A percentile compares a stretch with the other conserved stretches of the same genome.
These are phyloP conservation scores for Cerastis rubricosa DNA, from an alignment of 2,888 invertebrate genomes.

Conservation along the genomic window DNA sequence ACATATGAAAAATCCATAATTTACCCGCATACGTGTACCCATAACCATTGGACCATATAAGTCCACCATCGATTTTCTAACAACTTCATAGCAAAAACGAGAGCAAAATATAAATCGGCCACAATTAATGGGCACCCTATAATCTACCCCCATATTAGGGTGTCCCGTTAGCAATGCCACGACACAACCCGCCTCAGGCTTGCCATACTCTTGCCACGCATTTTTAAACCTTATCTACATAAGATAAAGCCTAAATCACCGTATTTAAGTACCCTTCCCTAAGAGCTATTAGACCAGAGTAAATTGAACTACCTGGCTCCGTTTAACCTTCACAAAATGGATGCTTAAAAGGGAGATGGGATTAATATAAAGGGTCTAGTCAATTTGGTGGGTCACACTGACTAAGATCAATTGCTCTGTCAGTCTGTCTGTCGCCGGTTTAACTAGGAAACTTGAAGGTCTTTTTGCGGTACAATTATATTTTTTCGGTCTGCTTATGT, in stretches of 20 bases:
- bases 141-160: constrained; percentile 79
- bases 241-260: constrained; percentile 50
- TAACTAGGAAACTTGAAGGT: constrained; percentile 57
- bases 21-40: neutral
- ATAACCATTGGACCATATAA: constrained; percentile 41
- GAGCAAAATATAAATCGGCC: constrained; percentile 58
- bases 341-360: constrained; percentile 16
- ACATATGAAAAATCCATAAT: neutral
- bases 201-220: constrained; percentile 23
- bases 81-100: constrained; percentile 46
- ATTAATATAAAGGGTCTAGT: constrained; percentile 48
- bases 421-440: constrained; percentile 55
- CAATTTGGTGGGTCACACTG: constrained; percentile 51
- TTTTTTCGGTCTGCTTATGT: constrained; percentile 46
- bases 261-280: constrained; percentile 33
- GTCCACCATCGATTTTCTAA: constrained; percentile 45
- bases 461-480: constrained; percentile 47
- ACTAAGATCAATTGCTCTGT: constrained; percentile 66
- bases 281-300: constrained; percentile 35
- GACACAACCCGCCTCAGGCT: constrained; percentile 53
- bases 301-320: constrained; percentile 43
- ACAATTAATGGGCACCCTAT: constrained; percentile 69
- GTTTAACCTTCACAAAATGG: constrained; percentile 36
- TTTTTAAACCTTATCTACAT: constrained; percentile 54
- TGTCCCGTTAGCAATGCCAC: constrained; percentile 74